Evolutionary conservation across 2,113 vertebrate species (phyloP), one percentile per base, ranked within the genome.

Genomic region (Psettodes erumei): DNA sequence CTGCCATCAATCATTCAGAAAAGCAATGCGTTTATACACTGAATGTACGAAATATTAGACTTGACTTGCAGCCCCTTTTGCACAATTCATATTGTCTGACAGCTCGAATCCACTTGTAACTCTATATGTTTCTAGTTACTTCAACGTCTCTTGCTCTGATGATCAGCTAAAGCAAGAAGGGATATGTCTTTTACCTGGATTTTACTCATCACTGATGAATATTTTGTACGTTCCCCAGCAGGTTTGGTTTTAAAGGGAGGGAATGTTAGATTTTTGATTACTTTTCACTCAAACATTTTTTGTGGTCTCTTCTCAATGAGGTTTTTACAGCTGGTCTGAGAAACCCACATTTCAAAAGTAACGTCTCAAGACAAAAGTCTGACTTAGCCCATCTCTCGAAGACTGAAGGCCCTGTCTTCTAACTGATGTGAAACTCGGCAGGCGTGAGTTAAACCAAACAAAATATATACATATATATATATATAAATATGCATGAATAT

Each of bases 271-370:
- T 28, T 13, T 7, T 5, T 16, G 19, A 23, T 11, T 25, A 18
- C 30, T n/a, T 25, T 25, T 30, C 33, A 47, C 21, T 12, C 42
- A 6, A 54, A 54, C 6, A 12, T 28, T 23, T 27, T 25, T 51
- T 4, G 8, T 54, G 16, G 27, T 62, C 35, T 62, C 18, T 59
- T 48, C 3, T 70, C 28, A 16, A 28, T 53, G 21, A 55, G 75
- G 63, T 71, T 83, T 91, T 86, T 62, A 50, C 77, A 87, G 81
- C 80, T 84, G 83, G 81, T 83, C 85, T 88, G 82, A 79, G 71
- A 87, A 87, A 85, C 55, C 74, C 60, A 68, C 45, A 37, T 63
- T 27, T 59, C 8, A 54, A 71, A 67, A 64, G 5, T 40, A 50
- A 63, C 28, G 13, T 68, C 28, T 27, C 1, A 27, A 70, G 58